Evolutionary conservation across 2,797 vertebrate species (phyloP).

Genomic region (Trichosurus vulpecula): DNA sequence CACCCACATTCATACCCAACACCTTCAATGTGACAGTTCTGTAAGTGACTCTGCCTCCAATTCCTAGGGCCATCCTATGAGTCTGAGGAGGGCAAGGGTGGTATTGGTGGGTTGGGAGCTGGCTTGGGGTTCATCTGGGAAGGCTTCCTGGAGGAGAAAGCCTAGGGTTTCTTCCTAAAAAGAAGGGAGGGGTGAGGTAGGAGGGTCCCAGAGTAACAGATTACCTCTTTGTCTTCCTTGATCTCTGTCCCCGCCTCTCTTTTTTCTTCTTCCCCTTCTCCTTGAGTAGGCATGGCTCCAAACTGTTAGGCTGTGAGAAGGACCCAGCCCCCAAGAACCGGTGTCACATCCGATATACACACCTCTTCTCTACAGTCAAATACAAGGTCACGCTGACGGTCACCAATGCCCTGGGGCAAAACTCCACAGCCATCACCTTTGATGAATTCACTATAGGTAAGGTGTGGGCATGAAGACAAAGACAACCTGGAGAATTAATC

Average conservation of each 20-base stretch:
- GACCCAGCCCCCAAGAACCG: slow-evolving; percentile 94
- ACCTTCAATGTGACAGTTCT: slow-evolving; percentile 94
- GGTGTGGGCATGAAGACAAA: slow-evolving; percentile 37
- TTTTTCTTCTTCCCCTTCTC: not conserved
- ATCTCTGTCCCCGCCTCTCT: slow-evolving; percentile 29
- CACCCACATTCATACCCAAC: slow-evolving; percentile 93
- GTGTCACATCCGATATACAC: slow-evolving; percentile 94
- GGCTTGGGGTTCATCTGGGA: not conserved
- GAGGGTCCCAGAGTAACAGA: not conserved
- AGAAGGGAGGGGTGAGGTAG: not conserved
- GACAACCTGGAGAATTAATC: not conserved
- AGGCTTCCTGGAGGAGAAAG: not conserved
- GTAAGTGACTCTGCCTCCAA: slow-evolving; percentile 86
- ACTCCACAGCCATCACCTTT: slow-evolving; percentile 88
- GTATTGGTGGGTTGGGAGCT: not conserved
- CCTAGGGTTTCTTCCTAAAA: not conserved
- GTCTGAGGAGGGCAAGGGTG: not conserved
- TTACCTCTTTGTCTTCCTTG: not conserved
- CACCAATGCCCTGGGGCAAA: slow-evolving; percentile 92
- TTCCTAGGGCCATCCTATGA: not conserved
- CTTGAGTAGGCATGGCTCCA: slow-evolving; percentile 91
- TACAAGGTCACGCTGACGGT: slow-evolving; percentile 96
- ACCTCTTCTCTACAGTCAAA: slow-evolving; percentile 94
- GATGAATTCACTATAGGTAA: slow-evolving; percentile 96
- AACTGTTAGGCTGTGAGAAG: slow-evolving; percentile 91